Conservation (phyloP, 2,113 vertebrate species). For the Labeo catla region DNA sequence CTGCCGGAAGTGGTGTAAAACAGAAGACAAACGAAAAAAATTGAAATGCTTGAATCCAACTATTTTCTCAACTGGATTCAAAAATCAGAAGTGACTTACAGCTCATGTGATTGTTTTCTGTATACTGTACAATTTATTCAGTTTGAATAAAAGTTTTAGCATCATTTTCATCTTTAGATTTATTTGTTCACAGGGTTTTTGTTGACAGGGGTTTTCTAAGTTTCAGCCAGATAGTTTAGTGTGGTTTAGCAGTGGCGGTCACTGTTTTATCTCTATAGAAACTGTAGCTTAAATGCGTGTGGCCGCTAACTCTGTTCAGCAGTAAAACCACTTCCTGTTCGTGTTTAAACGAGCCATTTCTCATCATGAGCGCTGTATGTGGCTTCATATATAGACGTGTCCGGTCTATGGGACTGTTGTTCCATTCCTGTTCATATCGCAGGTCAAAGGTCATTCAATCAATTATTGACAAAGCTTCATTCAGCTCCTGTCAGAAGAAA, state of each 20-base stretch:
- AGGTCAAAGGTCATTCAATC: background rate
- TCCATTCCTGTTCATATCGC: background rate
- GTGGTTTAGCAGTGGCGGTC: background rate
- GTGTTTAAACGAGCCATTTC: background rate
- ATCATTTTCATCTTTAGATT: no score
- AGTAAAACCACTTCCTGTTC: constrained; percentile 27
- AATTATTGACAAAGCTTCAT: background rate
- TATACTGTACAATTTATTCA: no score
- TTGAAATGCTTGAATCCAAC: no score
- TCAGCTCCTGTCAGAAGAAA: background rate
- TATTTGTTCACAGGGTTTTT: no score
- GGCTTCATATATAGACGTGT: background rate
- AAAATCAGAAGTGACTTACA: no score
- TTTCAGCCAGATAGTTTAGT: background rate
- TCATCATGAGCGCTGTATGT: background rate
- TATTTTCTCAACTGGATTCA: no score
- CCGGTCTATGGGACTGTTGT: background rate
- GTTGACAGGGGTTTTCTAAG: background rate
- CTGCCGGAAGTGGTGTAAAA: no score
- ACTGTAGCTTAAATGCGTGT: background rate
- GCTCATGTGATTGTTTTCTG: no score
- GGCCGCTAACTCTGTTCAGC: background rate
- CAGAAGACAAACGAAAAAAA: no score
- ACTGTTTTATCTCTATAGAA: background rate
- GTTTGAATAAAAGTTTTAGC: no score